Evolutionary conservation across 2,888 invertebrate genomes (phyloP).

Genomic region (Lepidocyrtinus sp.): DNA sequence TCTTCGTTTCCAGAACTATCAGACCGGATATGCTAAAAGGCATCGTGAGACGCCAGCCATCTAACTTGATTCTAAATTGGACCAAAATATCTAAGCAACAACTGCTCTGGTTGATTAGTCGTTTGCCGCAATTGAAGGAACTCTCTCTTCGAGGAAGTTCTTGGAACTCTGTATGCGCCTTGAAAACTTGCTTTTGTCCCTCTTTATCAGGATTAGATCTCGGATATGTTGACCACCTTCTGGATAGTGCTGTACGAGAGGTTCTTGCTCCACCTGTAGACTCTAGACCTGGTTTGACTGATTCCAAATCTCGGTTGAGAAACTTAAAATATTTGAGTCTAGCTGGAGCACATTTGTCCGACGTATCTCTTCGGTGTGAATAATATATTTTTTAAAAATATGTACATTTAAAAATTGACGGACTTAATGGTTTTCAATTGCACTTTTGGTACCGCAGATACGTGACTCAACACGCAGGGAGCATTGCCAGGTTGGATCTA

Average conservation of each 20-base stretch:
- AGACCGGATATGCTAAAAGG: constrained; percentile 84
- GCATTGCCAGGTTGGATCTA: constrained; percentile 84
- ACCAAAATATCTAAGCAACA: constrained; percentile 89
- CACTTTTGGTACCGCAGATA: constrained; percentile 73
- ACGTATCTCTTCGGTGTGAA: constrained; percentile 84
- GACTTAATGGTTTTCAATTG: neutral
- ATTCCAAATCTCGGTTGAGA: constrained; percentile 83
- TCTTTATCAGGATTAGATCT: constrained; percentile 85
- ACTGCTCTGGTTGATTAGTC: constrained; percentile 90
- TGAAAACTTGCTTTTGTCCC: constrained; percentile 87
- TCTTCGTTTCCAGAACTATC: constrained; percentile 77
- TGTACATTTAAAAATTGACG: neutral
- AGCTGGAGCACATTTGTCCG: constrained; percentile 91
- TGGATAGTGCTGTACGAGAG: constrained; percentile 87
- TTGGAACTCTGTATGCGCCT: constrained; percentile 84
- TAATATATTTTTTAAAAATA: constrained; percentile 56
- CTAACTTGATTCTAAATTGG: constrained; percentile 88
- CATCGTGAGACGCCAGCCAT: constrained; percentile 90
- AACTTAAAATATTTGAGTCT: constrained; percentile 83
- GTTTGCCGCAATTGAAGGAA: constrained; percentile 86
- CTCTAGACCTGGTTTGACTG: constrained; percentile 83
- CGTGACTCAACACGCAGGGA: constrained; percentile 83
- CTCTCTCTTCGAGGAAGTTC: constrained; percentile 83
- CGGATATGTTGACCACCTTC: constrained; percentile 88
- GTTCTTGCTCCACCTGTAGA: constrained; percentile 90